Evolutionary conservation across 1,140 invertebrate genomes (phyloP), one percentile per base, ranked within the genome.

Genomic region (Coboldia fuscipes): DNA sequence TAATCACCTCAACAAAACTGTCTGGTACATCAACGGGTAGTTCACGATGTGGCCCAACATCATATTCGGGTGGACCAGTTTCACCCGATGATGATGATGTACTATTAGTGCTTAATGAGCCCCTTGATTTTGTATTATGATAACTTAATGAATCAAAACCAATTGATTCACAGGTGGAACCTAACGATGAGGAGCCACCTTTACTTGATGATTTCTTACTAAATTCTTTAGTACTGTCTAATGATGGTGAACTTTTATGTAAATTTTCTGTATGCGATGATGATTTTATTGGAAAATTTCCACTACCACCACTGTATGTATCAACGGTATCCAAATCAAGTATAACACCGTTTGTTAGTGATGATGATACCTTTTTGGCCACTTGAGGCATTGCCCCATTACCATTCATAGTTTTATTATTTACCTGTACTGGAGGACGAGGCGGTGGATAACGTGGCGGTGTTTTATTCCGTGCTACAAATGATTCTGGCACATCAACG

Each of bases 401-500:
- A 16, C 44, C 22, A 31, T 38, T 34, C n/a, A 19, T 39, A 27
- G 33, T 30, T 16, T 27, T 35, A 35, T 35, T 37, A 37, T 26
- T 27, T 36, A 35, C 41, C 35, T 40, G 45, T 20, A 42, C 44
- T 33, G 65, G 62, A 34, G 66, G 68, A 42, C 72, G 70, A 13
- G 72, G 76, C 19, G 78, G 77, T 33, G 81, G 81, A 65, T 88
- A 94, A 51, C 86, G 71, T 42, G 83, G 90, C 41, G 78, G 84
- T 39, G 74, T 90, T 65, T 86, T 94, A 58, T 80, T 83, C 54
- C 75, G 68, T 42, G 70, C 81, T 42, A 93, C 75, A 62, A 97
- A 96, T 47, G 75, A 79, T 50, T 93, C 89, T 46, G 93, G 93
- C 40, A 93, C 89, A 61, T 97, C 93, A 50, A 97, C 89, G 47